Evolutionary conservation across 2,797 vertebrate species (phyloP).

Genomic region (Peromyscus aztecus): DNA sequence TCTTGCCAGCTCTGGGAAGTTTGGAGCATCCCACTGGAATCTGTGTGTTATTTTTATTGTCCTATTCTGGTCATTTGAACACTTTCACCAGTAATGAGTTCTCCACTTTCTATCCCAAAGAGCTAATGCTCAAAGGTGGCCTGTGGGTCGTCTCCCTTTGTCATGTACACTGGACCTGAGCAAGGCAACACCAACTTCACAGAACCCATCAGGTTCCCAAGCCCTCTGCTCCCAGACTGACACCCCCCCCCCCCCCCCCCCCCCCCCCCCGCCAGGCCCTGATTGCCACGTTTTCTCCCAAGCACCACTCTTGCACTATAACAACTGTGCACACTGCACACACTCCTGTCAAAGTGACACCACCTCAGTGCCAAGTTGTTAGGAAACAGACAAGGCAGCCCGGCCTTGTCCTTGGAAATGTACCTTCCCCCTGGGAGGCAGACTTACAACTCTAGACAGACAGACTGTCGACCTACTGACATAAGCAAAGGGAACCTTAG

Average conservation of each 20-base stretch:
- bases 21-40: neutral
- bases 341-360: accelerated
- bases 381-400: neutral
- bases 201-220: neutral
- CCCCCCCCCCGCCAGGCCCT: neutral
- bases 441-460: neutral
- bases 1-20: neutral
- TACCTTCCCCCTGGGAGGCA: neutral
- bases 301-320: accelerated
- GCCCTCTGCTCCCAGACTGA: neutral
- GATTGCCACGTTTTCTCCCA: no score
- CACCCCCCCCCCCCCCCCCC: neutral
- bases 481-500: accelerated
- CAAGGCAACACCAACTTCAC: neutral
- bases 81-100: neutral
- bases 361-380: neutral
- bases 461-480: accelerated
- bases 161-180: neutral
- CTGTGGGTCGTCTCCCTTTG: neutral
- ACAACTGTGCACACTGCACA: accelerated
- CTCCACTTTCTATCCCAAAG: neutral
- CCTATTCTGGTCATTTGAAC: neutral
- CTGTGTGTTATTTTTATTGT: neutral
- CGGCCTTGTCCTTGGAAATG: neutral
- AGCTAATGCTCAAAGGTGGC: neutral